Conservation (phyloP, 2,888 invertebrate species). For the Aethes cnicana region DNA sequence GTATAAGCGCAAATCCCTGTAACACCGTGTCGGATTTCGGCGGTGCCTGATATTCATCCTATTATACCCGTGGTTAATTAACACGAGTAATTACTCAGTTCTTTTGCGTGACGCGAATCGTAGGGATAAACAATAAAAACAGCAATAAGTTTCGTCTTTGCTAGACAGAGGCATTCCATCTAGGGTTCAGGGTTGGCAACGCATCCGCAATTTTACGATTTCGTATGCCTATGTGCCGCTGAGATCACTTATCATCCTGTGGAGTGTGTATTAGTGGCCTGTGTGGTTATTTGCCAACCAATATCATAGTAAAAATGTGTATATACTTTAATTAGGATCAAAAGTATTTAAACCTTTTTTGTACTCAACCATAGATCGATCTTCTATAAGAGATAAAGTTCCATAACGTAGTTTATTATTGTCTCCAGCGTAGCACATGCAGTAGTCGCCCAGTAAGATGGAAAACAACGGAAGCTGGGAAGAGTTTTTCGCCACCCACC, state of each 20-base stretch:
- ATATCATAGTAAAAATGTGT: no score
- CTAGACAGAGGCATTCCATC: no score
- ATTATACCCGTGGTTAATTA: not conserved
- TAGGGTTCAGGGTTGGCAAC: no score
- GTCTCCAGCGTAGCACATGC: conserved; percentile 6
- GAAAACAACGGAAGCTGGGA: conserved; percentile 85
- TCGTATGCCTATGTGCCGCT: no score
- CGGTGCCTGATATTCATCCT: conserved; percentile 1
- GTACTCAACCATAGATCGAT: not conserved
- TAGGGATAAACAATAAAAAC: not conserved
- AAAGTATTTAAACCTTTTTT: not conserved
- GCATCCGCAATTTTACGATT: no score
- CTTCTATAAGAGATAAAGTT: conserved; percentile 4
- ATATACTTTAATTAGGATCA: not conserved
- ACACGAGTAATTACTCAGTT: not conserved
- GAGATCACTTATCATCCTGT: no score
- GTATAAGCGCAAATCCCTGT: conserved; percentile 29
- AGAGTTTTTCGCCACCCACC: conserved; percentile 90
- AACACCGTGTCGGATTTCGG: conserved; percentile 12
- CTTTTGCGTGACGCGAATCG: not conserved
- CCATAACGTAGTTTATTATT: no score
- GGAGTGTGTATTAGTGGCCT: no score
- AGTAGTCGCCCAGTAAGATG: conserved; percentile 32
- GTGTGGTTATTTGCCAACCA: no score
- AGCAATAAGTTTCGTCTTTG: no score